These are phyloP conservation scores for Syngnathus typhle DNA, from an alignment of 2,113 vertebrate genomes.

Conservation along the genomic window DNA sequence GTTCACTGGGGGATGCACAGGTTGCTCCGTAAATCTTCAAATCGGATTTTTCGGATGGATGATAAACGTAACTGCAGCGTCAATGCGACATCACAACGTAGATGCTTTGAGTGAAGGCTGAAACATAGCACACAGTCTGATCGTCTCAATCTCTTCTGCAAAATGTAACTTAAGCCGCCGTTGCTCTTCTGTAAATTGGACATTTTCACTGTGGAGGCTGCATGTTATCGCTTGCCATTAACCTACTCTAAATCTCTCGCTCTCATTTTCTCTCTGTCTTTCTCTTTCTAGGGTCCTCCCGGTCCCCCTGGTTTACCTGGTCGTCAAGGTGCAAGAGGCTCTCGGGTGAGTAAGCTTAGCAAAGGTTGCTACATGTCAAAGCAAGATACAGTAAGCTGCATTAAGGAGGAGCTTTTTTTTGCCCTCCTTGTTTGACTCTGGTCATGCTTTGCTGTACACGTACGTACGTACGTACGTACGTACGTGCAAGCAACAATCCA, in stretches of 20 bases:
- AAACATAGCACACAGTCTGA: background rate
- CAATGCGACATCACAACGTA: no score
- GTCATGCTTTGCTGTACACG: background rate
- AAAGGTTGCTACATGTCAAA: background rate
- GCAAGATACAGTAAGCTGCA: background rate
- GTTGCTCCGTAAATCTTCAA: background rate
- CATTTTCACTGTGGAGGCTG: conserved; percentile 32
- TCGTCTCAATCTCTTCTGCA: conserved; percentile 3
- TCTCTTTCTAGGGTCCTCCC: conserved; percentile 77
- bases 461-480: no score
- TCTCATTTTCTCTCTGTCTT: conserved; percentile 1
- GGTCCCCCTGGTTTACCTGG: conserved; percentile 89
- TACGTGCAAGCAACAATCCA: background rate
- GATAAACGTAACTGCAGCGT: no score
- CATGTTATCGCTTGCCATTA: conserved; percentile 58
- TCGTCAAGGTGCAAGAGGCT: conserved; percentile 85
- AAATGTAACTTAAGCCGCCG: conserved; percentile 23
- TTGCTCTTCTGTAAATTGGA: conserved; percentile 38
- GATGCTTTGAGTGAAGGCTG: no score
- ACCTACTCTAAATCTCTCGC: conserved; percentile 36
- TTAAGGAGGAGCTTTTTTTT: background rate
- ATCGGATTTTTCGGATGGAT: no score
- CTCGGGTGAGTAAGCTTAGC: conserved; percentile 79
- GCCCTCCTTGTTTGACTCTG: no score
- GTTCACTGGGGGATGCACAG: background rate